Conservation (phyloP, 1,140 invertebrate genomes). For the Pachyrhynchus sulphureomaculatus region DNA sequence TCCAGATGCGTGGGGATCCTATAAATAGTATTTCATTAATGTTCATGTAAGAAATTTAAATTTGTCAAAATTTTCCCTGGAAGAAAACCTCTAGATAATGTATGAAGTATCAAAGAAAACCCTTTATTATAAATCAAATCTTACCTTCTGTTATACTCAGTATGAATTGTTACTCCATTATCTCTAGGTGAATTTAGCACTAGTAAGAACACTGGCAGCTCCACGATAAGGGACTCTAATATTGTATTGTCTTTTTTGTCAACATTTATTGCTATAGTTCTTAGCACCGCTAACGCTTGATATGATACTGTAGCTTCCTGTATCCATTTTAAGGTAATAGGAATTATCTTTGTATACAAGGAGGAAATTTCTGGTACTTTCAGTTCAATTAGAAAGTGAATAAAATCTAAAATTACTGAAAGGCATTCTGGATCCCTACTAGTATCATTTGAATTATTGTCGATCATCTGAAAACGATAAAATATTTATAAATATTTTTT, state of each 20-base stretch:
- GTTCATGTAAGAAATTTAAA: too few species aligned
- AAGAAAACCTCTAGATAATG: too few species aligned
- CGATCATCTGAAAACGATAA: conserved; percentile 17
- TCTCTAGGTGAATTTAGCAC: conserved; percentile 33
- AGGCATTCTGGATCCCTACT: conserved; percentile 52
- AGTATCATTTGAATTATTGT: neutral
- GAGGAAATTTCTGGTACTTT: conserved; percentile 48
- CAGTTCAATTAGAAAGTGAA: conserved; percentile 53
- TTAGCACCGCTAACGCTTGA: conserved; percentile 41
- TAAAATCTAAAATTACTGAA: conserved; percentile 56
- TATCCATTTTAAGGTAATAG: conserved; percentile 54
- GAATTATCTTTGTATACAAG: conserved; percentile 52
- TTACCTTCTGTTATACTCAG: conserved; percentile 38
- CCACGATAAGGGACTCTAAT: conserved; percentile 32
- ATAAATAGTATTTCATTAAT: too few species aligned
- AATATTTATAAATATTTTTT: neutral
- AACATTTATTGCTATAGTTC: conserved; percentile 37
- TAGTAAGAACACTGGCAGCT: conserved; percentile 40
- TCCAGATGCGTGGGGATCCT: too few species aligned
- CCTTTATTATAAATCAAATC: too few species aligned
- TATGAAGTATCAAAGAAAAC: too few species aligned
- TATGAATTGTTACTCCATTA: conserved; percentile 24
- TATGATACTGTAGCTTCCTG: conserved; percentile 41
- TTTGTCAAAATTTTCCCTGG: too few species aligned
- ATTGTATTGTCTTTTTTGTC: conserved; percentile 33